These are phyloP conservation scores for Cerceris rybyensis DNA, from an alignment of 2,888 invertebrate species.

Conservation along the genomic window DNA sequence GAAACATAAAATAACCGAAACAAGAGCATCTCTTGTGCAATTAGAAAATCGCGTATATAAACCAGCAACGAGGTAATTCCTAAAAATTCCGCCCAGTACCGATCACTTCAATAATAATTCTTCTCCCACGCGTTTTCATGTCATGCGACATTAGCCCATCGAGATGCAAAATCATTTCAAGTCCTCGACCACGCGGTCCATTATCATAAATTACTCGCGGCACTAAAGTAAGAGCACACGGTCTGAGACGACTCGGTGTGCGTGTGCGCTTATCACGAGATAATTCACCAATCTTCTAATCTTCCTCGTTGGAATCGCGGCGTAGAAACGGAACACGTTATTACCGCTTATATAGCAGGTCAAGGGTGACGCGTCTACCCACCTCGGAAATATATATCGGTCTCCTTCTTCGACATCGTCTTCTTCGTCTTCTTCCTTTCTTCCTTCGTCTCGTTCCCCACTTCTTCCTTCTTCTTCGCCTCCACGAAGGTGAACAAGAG, in stretches of 20 bases:
- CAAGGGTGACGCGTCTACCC: constrained; percentile 56
- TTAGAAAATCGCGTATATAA: not conserved
- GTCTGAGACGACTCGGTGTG: constrained; percentile 28
- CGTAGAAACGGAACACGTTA: constrained; percentile 57
- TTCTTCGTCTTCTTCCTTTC: not conserved
- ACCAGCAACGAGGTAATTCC: not conserved
- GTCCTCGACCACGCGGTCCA: constrained; percentile 40
- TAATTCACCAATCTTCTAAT: constrained; percentile 64
- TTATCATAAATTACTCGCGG: constrained; percentile 24
- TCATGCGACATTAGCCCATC: constrained; percentile 32
- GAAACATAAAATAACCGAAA: not conserved
- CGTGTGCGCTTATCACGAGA: constrained; percentile 51
- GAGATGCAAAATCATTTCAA: constrained; percentile 39
- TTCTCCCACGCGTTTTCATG: constrained; percentile 32
- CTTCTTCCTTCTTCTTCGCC: constrained; percentile 7
- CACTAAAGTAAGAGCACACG: constrained; percentile 25
- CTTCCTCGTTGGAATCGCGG: constrained; percentile 58
- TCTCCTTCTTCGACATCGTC: constrained; percentile 14
- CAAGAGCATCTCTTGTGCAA: not conserved
- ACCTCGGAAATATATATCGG: constrained; percentile 9
- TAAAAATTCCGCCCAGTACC: not conserved
- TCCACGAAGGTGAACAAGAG: constrained; percentile 31
- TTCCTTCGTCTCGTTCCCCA: constrained; percentile 11
- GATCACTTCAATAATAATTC: constrained; percentile 4
- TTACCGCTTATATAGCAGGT: constrained; percentile 58